phyloP scores from a whole-genome alignment of 2,113 vertebrate species.

The Strigops habroptila region DNA sequence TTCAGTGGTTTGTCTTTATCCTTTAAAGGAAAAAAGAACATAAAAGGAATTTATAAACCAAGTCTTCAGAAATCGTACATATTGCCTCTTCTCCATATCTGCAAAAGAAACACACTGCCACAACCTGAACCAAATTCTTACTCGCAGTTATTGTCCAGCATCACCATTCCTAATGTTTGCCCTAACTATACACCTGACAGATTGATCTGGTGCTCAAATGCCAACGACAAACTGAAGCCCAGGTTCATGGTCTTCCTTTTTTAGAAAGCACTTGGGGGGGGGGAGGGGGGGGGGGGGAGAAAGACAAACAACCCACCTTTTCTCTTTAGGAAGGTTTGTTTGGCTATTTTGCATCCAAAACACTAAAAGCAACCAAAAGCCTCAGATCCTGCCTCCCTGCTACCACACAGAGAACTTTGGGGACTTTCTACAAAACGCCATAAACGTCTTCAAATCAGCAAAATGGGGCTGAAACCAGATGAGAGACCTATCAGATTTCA shows the following conservation, averaged over 20 bases:
- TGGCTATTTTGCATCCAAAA: fast-evolving
- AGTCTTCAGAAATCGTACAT: fast-evolving
- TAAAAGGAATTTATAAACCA: background rate
- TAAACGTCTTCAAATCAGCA: background rate
- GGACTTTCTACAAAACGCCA: background rate
- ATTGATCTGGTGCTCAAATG: background rate
- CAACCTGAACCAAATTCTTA: fast-evolving
- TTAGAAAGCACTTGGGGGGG: background rate
- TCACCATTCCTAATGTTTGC: background rate
- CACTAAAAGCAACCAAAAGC: fast-evolving
- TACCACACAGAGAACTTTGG: fast-evolving
- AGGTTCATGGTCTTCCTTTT: fast-evolving
- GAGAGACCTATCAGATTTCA: background rate
- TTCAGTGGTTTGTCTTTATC: background rate
- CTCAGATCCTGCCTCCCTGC: background rate
- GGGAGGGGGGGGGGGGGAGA: too few species aligned
- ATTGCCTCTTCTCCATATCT: background rate
- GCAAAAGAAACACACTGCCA: fast-evolving
- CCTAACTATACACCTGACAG: fast-evolving
- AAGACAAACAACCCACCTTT: background rate
- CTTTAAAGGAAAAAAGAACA: background rate
- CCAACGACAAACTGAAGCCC: background rate
- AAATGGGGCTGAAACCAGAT: background rate
- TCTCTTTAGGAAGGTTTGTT: background rate
- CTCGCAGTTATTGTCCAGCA: fast-evolving